Evolutionary conservation across 2,888 invertebrate genomes (phyloP).

Genomic region (Muscina levida): DNA sequence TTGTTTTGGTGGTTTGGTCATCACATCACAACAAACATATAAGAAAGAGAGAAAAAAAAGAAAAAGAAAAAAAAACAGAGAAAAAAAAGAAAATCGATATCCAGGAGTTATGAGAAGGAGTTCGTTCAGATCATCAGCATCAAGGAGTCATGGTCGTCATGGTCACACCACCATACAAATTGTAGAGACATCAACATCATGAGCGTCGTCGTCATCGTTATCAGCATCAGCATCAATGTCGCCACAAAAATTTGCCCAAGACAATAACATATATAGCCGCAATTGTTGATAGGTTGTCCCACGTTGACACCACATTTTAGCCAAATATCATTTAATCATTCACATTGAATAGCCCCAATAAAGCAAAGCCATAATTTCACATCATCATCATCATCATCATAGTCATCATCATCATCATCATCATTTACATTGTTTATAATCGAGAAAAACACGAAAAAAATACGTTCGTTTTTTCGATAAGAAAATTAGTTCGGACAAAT

Average conservation of each 20-base stretch:
- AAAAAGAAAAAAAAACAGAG: conserved; percentile 68
- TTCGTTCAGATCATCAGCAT: too few relatives aligned
- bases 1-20: conserved; percentile 56
- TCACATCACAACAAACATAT: conserved; percentile 64
- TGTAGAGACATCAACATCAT: conserved; percentile 27
- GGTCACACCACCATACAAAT: conserved; percentile 48
- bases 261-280: conserved; percentile 35
- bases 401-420: conserved; percentile 80
- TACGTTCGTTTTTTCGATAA: conserved; percentile 81
- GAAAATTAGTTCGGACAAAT: conserved; percentile 81
- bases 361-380: conserved; percentile 70
- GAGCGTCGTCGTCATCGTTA: too few relatives aligned
- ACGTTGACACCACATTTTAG: conserved; percentile 75
- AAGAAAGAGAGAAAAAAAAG: conserved; percentile 69
- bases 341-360: conserved; percentile 53
- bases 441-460: conserved; percentile 81
- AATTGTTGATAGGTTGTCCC: conserved; percentile 67
- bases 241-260: background rate
- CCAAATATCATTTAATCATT: conserved; percentile 75
- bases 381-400: conserved; percentile 79
- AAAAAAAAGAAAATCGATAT: conserved; percentile 59
- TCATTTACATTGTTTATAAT: conserved; percentile 72
- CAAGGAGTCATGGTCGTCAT: conserved; percentile 16
- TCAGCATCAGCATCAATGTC: conserved; percentile 49
- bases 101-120: conserved; percentile 25